phyloP scores from a whole-genome alignment of 2,888 invertebrate species.

The Plebejus melissa region DNA sequence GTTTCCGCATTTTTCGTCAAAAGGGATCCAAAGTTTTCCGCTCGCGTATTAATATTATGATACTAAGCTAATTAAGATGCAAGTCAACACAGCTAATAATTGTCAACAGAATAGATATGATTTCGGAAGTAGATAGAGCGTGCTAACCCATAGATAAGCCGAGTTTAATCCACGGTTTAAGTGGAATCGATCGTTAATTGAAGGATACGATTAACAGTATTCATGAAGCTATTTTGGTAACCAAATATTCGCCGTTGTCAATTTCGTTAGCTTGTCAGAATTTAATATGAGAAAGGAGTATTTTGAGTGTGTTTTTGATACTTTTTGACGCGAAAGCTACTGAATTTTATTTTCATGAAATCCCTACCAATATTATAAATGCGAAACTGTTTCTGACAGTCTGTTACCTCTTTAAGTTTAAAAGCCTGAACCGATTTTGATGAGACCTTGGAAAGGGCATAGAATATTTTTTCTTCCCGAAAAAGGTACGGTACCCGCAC shows the following conservation, averaged over 20 bases:
- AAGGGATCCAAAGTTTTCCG: too few species aligned
- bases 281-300: neutral
- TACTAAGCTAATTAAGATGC: neutral
- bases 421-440: too few species aligned
- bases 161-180: neutral
- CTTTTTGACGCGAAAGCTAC: too few species aligned
- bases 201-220: neutral
- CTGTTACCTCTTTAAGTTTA: too few species aligned
- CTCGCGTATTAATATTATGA: neutral
- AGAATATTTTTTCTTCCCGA: too few species aligned
- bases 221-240: neutral
- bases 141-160: slow-evolving; percentile 12
- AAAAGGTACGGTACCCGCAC: too few species aligned
- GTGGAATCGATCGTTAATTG: slow-evolving; percentile 9
- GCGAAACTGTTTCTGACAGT: too few species aligned
- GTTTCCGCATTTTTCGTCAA: too few species aligned
- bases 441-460: too few species aligned
- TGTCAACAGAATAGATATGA: slow-evolving; percentile 16
- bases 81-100: neutral
- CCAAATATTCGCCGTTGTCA: neutral
- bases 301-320: neutral
- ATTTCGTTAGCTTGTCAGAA: neutral
- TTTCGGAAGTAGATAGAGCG: neutral
- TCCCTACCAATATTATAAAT: too few species aligned
- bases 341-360: too few species aligned